phyloP scores from a whole-genome alignment of 2,113 vertebrate genomes.

The Hippocampus zosterae region DNA sequence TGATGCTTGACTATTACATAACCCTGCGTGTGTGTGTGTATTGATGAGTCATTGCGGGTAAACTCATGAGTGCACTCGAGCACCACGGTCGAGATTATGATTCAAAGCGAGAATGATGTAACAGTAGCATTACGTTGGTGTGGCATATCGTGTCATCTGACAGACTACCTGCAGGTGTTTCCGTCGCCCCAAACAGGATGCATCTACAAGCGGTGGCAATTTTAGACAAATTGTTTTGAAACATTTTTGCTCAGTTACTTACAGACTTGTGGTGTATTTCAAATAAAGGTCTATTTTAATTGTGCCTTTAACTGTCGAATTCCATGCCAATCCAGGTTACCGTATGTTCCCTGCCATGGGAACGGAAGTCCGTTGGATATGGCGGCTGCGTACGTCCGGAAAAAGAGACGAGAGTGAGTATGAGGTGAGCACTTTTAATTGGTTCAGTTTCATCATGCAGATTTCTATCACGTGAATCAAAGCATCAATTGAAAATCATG shows the following conservation, averaged over 20 bases:
- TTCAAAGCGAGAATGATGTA: background rate
- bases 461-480: slow-evolving; percentile 55
- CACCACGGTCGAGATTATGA: background rate
- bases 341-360: background rate
- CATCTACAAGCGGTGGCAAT: too few relatives aligned
- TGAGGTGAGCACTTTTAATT: slow-evolving; percentile 73
- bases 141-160: background rate
- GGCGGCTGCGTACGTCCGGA: background rate
- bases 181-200: too few relatives aligned
- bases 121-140: background rate
- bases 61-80: background rate
- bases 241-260: background rate
- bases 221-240: background rate
- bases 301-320: too few relatives aligned
- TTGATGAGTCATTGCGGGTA: background rate
- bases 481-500: slow-evolving; percentile 67
- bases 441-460: slow-evolving; percentile 73
- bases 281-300: background rate
- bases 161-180: background rate
- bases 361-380: background rate
- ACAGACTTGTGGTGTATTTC: background rate
- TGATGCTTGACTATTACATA: background rate
- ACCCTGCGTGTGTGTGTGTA: background rate
- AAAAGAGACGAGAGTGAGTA: background rate
- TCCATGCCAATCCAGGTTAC: too few relatives aligned